Evolutionary conservation across 2,113 vertebrate genomes (phyloP).

Genomic region (Guaruba guarouba): DNA sequence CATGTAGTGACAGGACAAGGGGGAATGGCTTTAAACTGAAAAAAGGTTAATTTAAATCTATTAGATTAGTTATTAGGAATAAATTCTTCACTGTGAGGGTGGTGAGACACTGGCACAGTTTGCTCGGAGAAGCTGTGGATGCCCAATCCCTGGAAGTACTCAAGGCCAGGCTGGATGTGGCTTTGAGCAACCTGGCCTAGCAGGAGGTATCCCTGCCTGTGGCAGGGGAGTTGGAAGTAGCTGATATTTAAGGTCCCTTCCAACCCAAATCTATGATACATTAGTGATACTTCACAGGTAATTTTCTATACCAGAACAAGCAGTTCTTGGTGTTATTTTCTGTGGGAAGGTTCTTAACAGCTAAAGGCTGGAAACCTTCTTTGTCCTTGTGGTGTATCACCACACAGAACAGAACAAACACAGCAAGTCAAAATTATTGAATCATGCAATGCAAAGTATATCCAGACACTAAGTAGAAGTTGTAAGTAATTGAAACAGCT

Average conservation of each 20-base stretch:
- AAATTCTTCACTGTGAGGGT: background rate
- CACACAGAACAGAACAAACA: background rate
- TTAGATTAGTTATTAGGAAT: background rate
- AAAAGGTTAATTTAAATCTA: background rate
- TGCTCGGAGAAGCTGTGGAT: background rate
- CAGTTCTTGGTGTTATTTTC: background rate
- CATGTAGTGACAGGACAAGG: background rate
- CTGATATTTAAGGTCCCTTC: background rate
- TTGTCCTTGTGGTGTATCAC: background rate
- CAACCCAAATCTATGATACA: background rate
- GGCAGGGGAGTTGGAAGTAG: background rate
- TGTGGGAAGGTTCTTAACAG: background rate
- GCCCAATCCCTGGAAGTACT: background rate
- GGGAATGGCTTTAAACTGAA: background rate
- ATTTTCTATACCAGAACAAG: background rate
- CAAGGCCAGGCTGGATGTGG: background rate
- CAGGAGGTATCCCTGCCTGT: background rate
- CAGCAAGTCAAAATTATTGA: background rate
- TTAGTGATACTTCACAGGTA: background rate
- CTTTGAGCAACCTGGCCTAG: background rate
- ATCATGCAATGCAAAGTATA: background rate
- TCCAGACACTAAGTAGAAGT: background rate
- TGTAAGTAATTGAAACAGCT: background rate
- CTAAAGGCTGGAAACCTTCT: background rate
- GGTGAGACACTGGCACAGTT: background rate